phyloP scores from a whole-genome alignment of 2,113 vertebrate genomes.

The Tricholaema leucomelas region DNA sequence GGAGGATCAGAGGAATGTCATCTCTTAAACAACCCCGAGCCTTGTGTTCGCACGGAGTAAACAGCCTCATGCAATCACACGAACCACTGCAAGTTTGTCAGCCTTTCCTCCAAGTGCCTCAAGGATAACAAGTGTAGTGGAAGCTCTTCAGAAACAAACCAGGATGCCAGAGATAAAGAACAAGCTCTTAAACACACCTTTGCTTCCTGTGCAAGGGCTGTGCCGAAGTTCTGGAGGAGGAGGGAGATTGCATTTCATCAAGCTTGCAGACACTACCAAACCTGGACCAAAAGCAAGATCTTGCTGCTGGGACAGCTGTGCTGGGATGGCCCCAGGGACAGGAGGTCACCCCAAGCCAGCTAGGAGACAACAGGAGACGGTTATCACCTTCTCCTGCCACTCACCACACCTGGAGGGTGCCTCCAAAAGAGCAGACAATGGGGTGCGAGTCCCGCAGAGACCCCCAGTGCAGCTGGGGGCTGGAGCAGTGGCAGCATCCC shows the following conservation, averaged over 20 bases:
- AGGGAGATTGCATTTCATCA: background rate
- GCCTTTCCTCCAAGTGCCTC: slow-evolving; percentile 26
- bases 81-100: slow-evolving; percentile 17
- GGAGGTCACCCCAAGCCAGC: background rate
- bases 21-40: background rate
- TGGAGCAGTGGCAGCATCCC: background rate
- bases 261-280: background rate
- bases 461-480: fast-evolving
- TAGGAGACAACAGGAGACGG: background rate
- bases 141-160: background rate
- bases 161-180: background rate
- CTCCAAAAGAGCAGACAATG: background rate
- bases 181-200: background rate
- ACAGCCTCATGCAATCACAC: background rate
- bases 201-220: background rate
- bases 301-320: background rate
- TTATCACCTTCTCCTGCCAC: background rate
- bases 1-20: background rate
- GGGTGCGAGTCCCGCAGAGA: fast-evolving
- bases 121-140: background rate
- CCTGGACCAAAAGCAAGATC: background rate
- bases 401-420: background rate
- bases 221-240: background rate
- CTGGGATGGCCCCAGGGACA: background rate
- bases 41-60: background rate